Evolutionary conservation across 2,797 vertebrate species (phyloP), one percentile per base, ranked within the genome.

Genomic region (Pelochelys cantorii): DNA sequence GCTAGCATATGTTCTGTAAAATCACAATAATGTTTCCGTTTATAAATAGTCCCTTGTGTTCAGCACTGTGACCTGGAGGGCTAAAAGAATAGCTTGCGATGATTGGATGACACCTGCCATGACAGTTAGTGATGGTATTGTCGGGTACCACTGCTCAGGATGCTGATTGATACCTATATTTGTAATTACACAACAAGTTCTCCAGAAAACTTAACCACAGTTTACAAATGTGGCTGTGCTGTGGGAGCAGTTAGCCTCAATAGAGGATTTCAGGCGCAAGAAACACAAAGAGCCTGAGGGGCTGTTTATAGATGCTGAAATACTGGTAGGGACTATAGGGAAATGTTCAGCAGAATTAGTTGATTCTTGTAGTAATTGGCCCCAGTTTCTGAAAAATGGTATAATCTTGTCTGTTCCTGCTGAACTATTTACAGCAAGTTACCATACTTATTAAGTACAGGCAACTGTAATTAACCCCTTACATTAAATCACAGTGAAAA

Each of bases 71-170:
- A 90, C 91, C 79, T 81, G 83, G 81, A 91, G 22, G 4, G 27
- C 52, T 23, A 22, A 54, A 34, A 71, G 83, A 93, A 81, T 83
- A 83, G 53, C 89, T 90, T 29, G 27, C 11, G 65, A 89, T 77
- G 9, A 57, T 65, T 94, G 75, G 56, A 94, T 90, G 94, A 93
- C 88, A 54, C 81, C 68, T 96, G 82, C 91, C 7, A 82, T 85
- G 23, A 90, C 90, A 85, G 80, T 96, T 95, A 96, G 87, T 94
- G 81, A 94, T 92, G 91, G 92, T 96, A 90, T 90, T 93, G 95
- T 77, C 42, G n/a, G 11, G 57, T 96, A 89, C 75, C 90, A 92
- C 92, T 93, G 48, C 94, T 77, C 83, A 95, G 87, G 87, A 96
- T 93, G 93, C 79, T 96, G 93, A 96, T 55, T 96, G 93, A 96